Base-by-base conservation (phyloP, 2,113 vertebrate species). In the Microcebus tavaratra region DNA sequence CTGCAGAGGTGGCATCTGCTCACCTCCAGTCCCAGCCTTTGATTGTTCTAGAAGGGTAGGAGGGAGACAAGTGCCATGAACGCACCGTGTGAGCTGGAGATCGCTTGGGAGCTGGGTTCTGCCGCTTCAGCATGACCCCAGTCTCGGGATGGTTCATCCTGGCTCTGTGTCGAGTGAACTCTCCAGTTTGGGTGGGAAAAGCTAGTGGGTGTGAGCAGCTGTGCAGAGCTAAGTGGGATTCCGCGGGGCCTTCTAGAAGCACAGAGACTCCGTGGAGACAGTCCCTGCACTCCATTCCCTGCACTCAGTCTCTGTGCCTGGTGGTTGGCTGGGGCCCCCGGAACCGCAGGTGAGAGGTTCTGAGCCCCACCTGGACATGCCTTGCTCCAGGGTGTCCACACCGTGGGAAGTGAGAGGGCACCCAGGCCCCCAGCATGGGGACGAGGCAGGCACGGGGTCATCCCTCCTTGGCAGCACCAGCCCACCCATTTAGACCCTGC, bases 401-500 rank as follows among this genome's bases (percentile, higher is more conserved):
- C n/a, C 68, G 34, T 31, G 34, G 68, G 18, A 21, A 25, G 8
- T 21, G 70, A 17, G 6, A 34, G 36, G 20, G 48, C 0, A 14
- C 29, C 2, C 4, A 59, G 55, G 73, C 20, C 18, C 29, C 84
- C 18, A 59, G 29, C 39, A 1, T 4, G 14, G n/a, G 25, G 65
- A 3, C 1, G 57, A 75, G 34, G 25, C 36, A 18, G 34, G 27
- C 11, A 15, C 25, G 31, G 2, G 48, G 14, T 8, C 12, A 3
- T 23, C 7, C 7, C 61, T 82, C 1, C 5, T n/a, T 10, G 57
- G 68, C 21, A 21, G 18, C 0, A 1, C 21, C 14, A 9, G 6
- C 39, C 13, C 3, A 15, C 5, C 29, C 23, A 18, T 39, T 27
- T 4, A 18, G 39, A 31, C 20, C 18, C 34, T 5, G 20, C 2